phyloP scores from a whole-genome alignment of 2,113 vertebrate species.

The Thunnus maccoyii region DNA sequence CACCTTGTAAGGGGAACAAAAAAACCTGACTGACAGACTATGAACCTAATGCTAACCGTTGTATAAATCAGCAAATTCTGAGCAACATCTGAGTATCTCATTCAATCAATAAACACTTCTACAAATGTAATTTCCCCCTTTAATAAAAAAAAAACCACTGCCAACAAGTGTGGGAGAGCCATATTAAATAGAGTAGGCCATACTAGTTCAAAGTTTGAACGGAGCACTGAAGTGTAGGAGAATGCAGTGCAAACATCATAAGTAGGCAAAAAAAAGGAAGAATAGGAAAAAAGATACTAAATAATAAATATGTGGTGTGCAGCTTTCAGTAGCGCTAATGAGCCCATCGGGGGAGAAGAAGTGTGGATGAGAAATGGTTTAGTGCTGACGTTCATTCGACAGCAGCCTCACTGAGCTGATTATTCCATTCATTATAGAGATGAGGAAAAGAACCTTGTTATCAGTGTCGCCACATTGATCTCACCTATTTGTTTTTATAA shows the following conservation, averaged over 20 bases:
- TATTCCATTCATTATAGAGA: slow-evolving; percentile 65
- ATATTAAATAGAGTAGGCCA: slow-evolving; percentile 6
- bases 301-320: slow-evolving; percentile 67
- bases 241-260: slow-evolving; percentile 13
- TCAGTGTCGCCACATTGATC: slow-evolving; percentile 50
- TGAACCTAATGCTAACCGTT: not conserved
- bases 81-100: not conserved
- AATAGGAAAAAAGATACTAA: slow-evolving; percentile 21
- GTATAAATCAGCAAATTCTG: not conserved
- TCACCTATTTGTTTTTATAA: slow-evolving; percentile 51
- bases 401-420: slow-evolving; percentile 63
- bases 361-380: slow-evolving; percentile 59
- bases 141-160: not conserved
- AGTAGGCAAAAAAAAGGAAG: not conserved
- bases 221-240: slow-evolving; percentile 4
- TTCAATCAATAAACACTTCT: not conserved
- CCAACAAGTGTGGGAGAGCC: not conserved
- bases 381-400: slow-evolving; percentile 54
- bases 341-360: slow-evolving; percentile 63
- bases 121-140: not conserved
- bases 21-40: not conserved
- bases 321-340: slow-evolving; percentile 69
- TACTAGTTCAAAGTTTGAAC: slow-evolving; percentile 23
- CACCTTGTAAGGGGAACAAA: too few relatives aligned
- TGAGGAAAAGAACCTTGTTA: slow-evolving; percentile 54